A percentile compares a stretch with the other conserved stretches of the same genome.
These are phyloP conservation scores for Sycophaga agraensis DNA, from an alignment of 1,140 invertebrate species.

Conservation along the genomic window DNA sequence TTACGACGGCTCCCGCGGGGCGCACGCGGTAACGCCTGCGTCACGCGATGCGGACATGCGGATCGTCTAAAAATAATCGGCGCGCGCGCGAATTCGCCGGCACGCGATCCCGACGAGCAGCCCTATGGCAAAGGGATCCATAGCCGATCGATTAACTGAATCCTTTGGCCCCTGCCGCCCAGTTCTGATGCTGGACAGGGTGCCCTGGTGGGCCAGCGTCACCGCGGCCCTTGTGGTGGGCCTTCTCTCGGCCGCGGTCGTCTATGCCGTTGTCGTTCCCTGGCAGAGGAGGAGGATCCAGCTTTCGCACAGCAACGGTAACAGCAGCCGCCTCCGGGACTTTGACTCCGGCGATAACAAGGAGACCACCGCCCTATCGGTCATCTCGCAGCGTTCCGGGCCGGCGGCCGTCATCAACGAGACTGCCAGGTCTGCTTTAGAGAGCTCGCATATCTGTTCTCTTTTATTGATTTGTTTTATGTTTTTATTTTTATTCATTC, in stretches of 20 bases:
- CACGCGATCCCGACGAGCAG: no score
- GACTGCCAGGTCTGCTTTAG: neutral
- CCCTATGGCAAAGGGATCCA: no score
- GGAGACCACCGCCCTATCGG: constrained; percentile 46
- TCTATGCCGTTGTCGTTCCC: constrained; percentile 81
- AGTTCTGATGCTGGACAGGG: constrained; percentile 87
- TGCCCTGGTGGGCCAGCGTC: constrained; percentile 84
- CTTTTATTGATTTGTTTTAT: neutral
- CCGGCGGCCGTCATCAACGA: neutral
- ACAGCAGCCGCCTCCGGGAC: constrained; percentile 43
- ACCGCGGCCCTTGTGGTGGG: constrained; percentile 70
- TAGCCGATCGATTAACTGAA: no score
- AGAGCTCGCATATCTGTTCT: neutral
- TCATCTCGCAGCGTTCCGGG: constrained; percentile 42
- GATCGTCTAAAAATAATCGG: no score
- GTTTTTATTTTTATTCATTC: neutral
- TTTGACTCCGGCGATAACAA: constrained; percentile 42
- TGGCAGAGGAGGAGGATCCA: constrained; percentile 71
- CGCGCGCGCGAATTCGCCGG: no score
- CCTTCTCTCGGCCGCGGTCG: constrained; percentile 67
- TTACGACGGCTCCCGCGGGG: no score
- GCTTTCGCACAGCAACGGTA: constrained; percentile 42
- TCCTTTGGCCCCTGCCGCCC: no score
- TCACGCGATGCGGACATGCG: no score
- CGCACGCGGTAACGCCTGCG: no score